phyloP scores from a whole-genome alignment of 2,888 invertebrate genomes.

The Meteorus cinctellus region DNA sequence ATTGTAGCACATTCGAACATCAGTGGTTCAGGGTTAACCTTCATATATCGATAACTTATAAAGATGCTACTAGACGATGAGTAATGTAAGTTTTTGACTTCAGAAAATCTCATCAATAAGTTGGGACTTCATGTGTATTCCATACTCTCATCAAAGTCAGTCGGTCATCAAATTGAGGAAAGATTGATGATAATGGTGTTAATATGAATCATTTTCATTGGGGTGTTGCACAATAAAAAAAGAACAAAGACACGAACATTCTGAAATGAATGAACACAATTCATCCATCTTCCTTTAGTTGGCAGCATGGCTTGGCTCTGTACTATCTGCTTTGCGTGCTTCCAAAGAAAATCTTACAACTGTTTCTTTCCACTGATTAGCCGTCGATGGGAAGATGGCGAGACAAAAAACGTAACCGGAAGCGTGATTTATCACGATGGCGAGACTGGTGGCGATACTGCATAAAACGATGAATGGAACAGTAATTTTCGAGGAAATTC shows the following conservation, averaged over 20 bases:
- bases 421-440: constrained; percentile 71
- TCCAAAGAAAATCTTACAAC: constrained; percentile 62
- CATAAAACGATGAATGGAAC: constrained; percentile 62
- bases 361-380: constrained; percentile 59
- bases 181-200: too few species aligned
- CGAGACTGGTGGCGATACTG: constrained; percentile 68
- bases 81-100: too few species aligned
- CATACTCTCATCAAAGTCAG: too few species aligned
- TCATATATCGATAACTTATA: too few species aligned
- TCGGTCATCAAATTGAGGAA: too few species aligned
- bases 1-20: too few species aligned
- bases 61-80: too few species aligned
- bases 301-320: constrained; percentile 67
- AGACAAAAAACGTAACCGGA: constrained; percentile 59
- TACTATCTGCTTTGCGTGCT: constrained; percentile 64
- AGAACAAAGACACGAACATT: constrained; percentile 7
- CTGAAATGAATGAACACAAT: constrained; percentile 36
- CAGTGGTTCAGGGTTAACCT: too few species aligned
- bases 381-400: constrained; percentile 52
- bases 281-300: constrained; percentile 61
- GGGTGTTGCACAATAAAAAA: background rate
- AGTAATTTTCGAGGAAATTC: constrained; percentile 52
- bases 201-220: too few species aligned
- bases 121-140: too few species aligned
- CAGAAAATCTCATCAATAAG: too few species aligned